Evolutionary conservation across 2,113 vertebrate genomes (phyloP), one percentile per base, ranked within the genome.

Genomic region (Nettapus auritus): DNA sequence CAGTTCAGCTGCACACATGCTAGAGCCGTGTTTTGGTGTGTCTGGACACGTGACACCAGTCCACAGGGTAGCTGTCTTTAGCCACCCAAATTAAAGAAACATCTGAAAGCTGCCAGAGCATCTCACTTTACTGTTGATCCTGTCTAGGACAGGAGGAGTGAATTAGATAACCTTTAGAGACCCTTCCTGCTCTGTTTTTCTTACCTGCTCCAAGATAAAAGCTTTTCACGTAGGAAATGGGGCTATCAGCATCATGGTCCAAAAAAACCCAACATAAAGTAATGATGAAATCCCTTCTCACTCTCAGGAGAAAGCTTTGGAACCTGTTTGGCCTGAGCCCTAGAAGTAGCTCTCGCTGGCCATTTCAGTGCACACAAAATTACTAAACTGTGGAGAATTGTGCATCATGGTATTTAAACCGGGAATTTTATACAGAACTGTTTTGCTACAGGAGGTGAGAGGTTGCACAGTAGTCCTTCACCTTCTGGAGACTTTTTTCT

Each of bases 41-140:
- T 13, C 57, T 46, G 42, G 36, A 33, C 0, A 1, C 13, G 44
- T 8, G 17, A 53, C 36, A 34, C 0, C 0, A 70, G 71, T 57
- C 34, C 44, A 46, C 26, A 28, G 40, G 5, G 8, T 29, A 5
- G 9, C 50, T 77, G 22, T 28, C 28, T 83, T 68, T 12, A 34
- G 78, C 78, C 34, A 53, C 36, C 11, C 3, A 19, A 68, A 31
- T 66, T n/a, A 36, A 66, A 28, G 71, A 46, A 20, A 48, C n/a
- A 25, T 40, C n/a, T 73, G 59, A 73, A 60, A 48, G 34, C 57
- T 53, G 19, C 59, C 48, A 34, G 48, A 69, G 50, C 31, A 33
- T 40, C 56, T 69, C 0, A 0, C 55, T 82, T 28, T 53, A 42
- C 13, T 13, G 19, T 12, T 59, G 50, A n/a, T 92, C 28, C 57